A percentile compares a stretch with the other conserved stretches of the same genome.
Conservation (phyloP, 2,888 invertebrate species). For the Drosophila buzzatii region DNA sequence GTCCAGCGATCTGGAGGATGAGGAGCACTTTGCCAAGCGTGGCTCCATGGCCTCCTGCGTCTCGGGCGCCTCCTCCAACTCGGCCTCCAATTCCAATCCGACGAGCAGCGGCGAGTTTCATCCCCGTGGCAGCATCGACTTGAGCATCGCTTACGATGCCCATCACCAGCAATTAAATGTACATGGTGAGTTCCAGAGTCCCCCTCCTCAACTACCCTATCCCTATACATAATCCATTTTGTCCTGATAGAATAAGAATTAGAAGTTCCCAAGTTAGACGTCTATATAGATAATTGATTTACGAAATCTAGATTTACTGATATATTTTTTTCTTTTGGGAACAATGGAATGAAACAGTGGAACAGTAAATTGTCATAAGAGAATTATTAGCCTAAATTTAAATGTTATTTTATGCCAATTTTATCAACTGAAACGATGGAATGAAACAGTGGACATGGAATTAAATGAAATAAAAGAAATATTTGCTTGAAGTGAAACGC, state of each 20-base stretch:
- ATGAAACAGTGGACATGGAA: not conserved
- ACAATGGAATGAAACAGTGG: not conserved
- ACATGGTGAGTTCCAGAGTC: conserved; percentile 88
- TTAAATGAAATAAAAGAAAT: not conserved
- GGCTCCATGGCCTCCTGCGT: conserved; percentile 38
- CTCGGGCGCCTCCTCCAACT: conserved; percentile 22
- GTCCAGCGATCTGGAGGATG: conserved; percentile 85
- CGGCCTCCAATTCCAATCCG: conserved; percentile 1
- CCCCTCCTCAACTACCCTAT: not conserved
- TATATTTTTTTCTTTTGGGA: not conserved
- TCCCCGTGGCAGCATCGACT: conserved; percentile 87
- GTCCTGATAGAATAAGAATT: not conserved
- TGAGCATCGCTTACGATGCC: conserved; percentile 86
- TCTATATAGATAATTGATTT: too few relatives aligned
- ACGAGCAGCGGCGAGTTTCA: conserved; percentile 23
- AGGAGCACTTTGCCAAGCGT: conserved; percentile 85
- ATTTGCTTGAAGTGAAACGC: too few relatives aligned
- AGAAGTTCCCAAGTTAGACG: too few relatives aligned
- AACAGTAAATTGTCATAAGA: not conserved
- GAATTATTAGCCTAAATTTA: not conserved
- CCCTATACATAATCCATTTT: too few relatives aligned
- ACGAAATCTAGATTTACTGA: too few relatives aligned
- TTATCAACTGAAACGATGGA: not conserved
- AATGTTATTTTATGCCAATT: fast-evolving
- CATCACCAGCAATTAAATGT: conserved; percentile 88